Base-by-base conservation (phyloP, 92 coral and sea anemone species). In the Bergia sp. region DNA sequence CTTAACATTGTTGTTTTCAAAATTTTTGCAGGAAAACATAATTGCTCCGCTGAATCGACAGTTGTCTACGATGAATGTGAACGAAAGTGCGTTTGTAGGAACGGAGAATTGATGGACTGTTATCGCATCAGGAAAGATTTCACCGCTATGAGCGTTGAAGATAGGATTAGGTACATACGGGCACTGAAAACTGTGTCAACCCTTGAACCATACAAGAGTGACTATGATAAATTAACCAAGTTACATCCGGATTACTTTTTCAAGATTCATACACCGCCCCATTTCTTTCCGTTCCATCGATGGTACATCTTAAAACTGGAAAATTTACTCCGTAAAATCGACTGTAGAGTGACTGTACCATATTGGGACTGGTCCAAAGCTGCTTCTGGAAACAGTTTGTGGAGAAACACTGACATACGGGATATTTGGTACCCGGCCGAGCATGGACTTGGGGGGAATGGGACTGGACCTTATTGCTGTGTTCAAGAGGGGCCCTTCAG, bases 361-460 rank as follows among this genome's bases (percentile, higher is more conserved):
- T 90, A 90, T 13, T 90, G 92, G 92, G 82, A 90, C 61, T 90
- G 92, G 92, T 67, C 86, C 37, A 85, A 76, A 37, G 86, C 86
- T 82, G 86, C 36, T 1, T 12, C 75, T 3, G 53, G 86, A 3
- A 61, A 65, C 7, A 21, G 37, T 15, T 71, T 82, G 40, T 82
- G 69, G 44, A 82, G 86, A 65, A 65, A n/a, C 71, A 82, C 86
- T 15, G 37, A 92, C 85, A 77, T 50, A 40, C 94, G 86, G 85
- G 96, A 92, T 43, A 90, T 92, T 42, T 95, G 96, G 96, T 85
- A 85, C 65, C 92, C 93, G 58, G 92, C 92, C 45, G 85, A 96
- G 73, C 94, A 93, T 90, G 96, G 93, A 36, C 86, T 95, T 20
- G 98, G 98, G 29, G 96, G 98, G 0, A 88, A 95, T 79, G 98